A percentile compares a stretch with the other conserved stretches of the same genome.
These are phyloP conservation scores for Gavia stellata DNA, from an alignment of 2,113 vertebrate genomes.

Conservation along the genomic window DNA sequence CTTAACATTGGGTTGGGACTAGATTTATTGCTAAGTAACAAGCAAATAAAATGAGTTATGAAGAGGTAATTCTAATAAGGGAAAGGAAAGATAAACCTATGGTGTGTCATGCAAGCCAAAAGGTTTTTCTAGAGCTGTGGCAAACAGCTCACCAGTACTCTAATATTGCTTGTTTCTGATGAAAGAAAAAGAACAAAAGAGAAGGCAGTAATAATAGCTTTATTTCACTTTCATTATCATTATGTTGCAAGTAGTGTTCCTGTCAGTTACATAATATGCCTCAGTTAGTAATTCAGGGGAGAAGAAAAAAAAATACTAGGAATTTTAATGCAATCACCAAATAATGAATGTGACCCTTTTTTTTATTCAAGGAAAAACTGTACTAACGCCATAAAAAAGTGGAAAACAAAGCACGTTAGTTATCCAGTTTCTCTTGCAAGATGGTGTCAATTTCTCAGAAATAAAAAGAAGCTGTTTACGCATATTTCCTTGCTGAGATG, in stretches of 20 bases:
- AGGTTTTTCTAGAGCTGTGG: background rate
- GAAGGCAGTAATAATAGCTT: background rate
- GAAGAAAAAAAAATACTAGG: background rate
- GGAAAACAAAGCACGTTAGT: background rate
- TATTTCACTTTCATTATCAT: slow-evolving; percentile 3
- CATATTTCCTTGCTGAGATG: background rate
- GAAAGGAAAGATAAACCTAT: background rate
- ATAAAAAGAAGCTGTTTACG: background rate
- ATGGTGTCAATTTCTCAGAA: background rate
- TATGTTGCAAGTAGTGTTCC: background rate
- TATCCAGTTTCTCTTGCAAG: background rate
- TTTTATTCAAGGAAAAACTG: background rate
- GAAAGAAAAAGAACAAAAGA: background rate
- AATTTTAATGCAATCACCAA: background rate
- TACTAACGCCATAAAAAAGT: background rate
- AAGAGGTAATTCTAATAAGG: background rate
- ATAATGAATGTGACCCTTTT: background rate
- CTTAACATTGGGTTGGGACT: background rate
- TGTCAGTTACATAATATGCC: background rate
- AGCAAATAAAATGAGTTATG: background rate
- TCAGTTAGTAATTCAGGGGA: background rate
- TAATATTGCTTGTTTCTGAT: background rate
- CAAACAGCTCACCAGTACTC: background rate
- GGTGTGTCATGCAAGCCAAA: background rate
- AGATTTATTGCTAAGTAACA: background rate